These are phyloP conservation scores for Hipposideros larvatus DNA, from an alignment of 2,797 vertebrate genomes.

Conservation along the genomic window DNA sequence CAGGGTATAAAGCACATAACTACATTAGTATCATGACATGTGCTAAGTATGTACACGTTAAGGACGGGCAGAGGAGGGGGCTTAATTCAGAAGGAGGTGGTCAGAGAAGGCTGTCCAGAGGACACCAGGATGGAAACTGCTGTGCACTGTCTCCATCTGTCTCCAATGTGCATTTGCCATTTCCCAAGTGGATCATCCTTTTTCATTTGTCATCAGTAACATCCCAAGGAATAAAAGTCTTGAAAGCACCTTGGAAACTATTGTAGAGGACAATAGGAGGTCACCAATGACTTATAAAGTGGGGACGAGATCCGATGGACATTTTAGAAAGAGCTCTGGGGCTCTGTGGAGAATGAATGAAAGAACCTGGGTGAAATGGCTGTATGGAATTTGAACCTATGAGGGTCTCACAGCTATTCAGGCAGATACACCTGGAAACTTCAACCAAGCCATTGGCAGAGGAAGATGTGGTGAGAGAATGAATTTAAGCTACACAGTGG, in stretches of 20 bases:
- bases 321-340: background rate
- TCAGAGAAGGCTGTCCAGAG: background rate
- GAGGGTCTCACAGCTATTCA: background rate
- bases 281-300: background rate
- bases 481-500: fast-evolving
- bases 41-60: too few species aligned
- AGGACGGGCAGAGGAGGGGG: too few species aligned
- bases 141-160: background rate
- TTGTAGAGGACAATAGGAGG: background rate
- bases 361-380: too few species aligned
- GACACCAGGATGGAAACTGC: background rate
- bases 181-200: background rate
- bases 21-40: fast-evolving
- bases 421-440: background rate
- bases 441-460: background rate
- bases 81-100: too few species aligned
- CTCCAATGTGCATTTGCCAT: fast-evolving
- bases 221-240: background rate
- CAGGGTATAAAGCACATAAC: background rate
- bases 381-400: background rate
- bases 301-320: too few species aligned
- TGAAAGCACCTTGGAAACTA: background rate
- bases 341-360: background rate
- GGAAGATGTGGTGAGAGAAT: background rate
- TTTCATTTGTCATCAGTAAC: background rate